These are phyloP conservation scores for Triplophysa tibetana DNA, from an alignment of 2,113 vertebrate species.

Conservation along the genomic window DNA sequence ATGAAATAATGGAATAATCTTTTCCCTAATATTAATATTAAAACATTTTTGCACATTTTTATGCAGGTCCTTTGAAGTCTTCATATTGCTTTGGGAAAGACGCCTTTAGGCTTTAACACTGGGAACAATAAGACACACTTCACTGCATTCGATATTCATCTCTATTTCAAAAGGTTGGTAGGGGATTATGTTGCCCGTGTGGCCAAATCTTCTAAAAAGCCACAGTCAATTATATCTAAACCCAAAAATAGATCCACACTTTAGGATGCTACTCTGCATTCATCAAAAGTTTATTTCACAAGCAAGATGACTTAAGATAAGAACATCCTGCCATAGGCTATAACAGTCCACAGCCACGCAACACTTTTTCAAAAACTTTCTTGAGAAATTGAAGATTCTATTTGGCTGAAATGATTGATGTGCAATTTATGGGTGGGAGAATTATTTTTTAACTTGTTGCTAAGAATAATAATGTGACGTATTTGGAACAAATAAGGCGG, in stretches of 20 bases:
- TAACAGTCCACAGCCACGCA: too few relatives aligned
- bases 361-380: neutral
- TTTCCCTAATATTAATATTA: slow-evolving; percentile 2
- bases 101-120: slow-evolving; percentile 28
- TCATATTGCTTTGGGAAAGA: neutral
- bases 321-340: neutral
- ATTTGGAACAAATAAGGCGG: too few relatives aligned
- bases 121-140: slow-evolving; percentile 17
- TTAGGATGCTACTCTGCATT: neutral
- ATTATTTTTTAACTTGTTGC: too few relatives aligned
- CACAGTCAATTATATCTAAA: neutral
- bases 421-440: neutral
- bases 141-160: slow-evolving; percentile 39
- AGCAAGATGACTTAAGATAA: neutral
- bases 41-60: neutral
- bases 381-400: too few relatives aligned
- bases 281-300: neutral
- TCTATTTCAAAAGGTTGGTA: neutral
- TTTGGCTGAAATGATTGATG: neutral
- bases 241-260: slow-evolving; percentile 6
- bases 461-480: too few relatives aligned
- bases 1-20: neutral
- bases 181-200: slow-evolving; percentile 1
- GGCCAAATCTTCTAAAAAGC: slow-evolving; percentile 10
- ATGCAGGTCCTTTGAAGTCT: slow-evolving; percentile 34